Conservation (phyloP, 2,113 vertebrate genomes). For the Colistium nudipinnis region DNA sequence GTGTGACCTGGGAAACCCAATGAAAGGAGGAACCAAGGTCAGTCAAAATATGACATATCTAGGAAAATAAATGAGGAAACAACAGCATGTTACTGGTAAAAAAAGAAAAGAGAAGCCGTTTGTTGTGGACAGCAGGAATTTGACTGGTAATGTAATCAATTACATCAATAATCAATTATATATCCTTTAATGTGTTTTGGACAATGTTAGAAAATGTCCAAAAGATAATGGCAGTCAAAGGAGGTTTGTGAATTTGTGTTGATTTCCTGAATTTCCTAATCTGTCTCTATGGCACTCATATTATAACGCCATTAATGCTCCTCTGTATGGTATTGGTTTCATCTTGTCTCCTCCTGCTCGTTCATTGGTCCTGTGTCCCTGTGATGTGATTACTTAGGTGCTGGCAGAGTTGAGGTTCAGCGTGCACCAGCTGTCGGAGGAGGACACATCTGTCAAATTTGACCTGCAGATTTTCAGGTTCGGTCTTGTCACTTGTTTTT, state of each 20-base stretch:
- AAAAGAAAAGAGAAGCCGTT: too few species aligned
- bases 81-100: too few species aligned
- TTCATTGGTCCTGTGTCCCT: conserved; percentile 12
- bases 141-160: too few species aligned
- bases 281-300: neutral
- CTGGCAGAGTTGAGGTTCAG: conserved; percentile 91
- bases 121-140: too few species aligned
- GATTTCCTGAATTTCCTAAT: too few species aligned
- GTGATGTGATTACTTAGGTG: conserved; percentile 77
- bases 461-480: conserved; percentile 93
- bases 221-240: too few species aligned
- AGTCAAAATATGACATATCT: conserved; percentile 33
- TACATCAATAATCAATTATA: too few species aligned
- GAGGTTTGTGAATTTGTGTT: neutral
- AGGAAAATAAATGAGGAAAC: too few species aligned
- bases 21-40: conserved; percentile 96
- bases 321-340: neutral
- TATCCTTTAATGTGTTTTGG: too few species aligned
- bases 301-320: neutral
- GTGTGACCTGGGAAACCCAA: conserved; percentile 97
- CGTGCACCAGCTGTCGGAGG: conserved; percentile 94
- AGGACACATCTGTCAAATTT: conserved; percentile 94
- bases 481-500: neutral
- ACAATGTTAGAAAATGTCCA: too few species aligned
- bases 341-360: neutral